Conservation (phyloP, 2,113 vertebrate genomes). For the Alethe diademata region DNA sequence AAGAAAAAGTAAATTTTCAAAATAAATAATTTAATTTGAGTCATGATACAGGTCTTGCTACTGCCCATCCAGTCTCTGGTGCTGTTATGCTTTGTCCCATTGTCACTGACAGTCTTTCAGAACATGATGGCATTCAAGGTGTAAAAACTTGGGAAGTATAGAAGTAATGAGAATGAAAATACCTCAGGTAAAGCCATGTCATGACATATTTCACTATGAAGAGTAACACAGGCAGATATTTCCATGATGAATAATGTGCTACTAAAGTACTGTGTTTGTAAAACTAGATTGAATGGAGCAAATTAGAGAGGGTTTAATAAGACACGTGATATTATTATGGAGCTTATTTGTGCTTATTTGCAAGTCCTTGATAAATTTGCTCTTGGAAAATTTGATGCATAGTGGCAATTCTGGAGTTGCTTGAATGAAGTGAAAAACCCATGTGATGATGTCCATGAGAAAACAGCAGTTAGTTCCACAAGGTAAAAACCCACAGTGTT, state of each 20-base stretch:
- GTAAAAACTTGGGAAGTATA: neutral
- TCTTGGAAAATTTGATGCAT: neutral
- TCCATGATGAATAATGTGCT: neutral
- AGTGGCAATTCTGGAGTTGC: neutral
- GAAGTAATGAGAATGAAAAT: neutral
- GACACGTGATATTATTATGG: neutral
- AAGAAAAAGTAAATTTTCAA: neutral
- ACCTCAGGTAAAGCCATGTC: neutral
- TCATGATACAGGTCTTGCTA: neutral
- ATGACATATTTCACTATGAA: neutral
- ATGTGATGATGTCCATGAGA: neutral
- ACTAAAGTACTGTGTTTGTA: neutral
- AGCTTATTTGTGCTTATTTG: neutral
- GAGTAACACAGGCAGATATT: neutral
- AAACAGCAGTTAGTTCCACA: neutral
- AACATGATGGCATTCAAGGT: neutral
- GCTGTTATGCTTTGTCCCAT: neutral
- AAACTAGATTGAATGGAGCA: neutral
- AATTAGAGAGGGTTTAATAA: neutral
- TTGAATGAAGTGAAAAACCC: neutral
- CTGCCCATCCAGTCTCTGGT: neutral
- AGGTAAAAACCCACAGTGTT: neutral
- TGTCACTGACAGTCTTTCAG: neutral
- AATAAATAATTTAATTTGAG: neutral
- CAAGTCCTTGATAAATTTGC: neutral